Evolutionary conservation across 2,113 vertebrate genomes (phyloP), one percentile per base, ranked within the genome.

Genomic region (Galeopterus variegatus): DNA sequence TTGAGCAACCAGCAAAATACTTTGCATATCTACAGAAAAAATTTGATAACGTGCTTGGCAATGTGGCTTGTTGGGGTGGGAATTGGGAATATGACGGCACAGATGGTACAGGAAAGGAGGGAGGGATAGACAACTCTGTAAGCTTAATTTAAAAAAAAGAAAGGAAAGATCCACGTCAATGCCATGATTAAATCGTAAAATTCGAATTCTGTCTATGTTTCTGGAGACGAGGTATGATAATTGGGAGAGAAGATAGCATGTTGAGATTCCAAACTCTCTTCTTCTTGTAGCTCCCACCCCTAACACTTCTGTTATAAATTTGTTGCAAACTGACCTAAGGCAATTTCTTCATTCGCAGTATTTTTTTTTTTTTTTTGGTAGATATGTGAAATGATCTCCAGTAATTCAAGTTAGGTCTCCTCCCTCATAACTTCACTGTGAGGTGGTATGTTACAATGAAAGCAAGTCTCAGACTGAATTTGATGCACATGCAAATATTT

Each of bases 21-120:
- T 96, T 91, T 65, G 75, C 45, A 64, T 86, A 90, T 75, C 87
- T 95, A 8, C 21, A 80, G 58, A 96, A 54, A 69, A 89, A 89
- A 69, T 11, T 69, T 70, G 70, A 65, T 69, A 84, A 60, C 24
- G 85, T 23, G 5, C 21, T n/a, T 94, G 41, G 21, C n/a, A 81
- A 94, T 73, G 73, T 81, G 52, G 11, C 11, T 90, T 18, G 45
- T 1, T 76, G 28, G 21, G 8, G 6, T 86, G 60, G 60, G 82
- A 79, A 88, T 1, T 75, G 6, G 67, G 48, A 56, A 60, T 33
- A 52, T 45, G 50, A 88, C 48, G 48, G 15, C 45, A 81, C 77
- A 76, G 28, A 62, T 50, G 26, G 65, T 6, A 72, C 14, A 50
- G 26, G 33, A 58, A 76, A 87, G 69, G n/a, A 19, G 18, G 13